A percentile compares a stretch with the other conserved stretches of the same genome.
These are phyloP conservation scores for Cnemophilus loriae DNA, from an alignment of 2,113 vertebrate genomes.

Conservation along the genomic window DNA sequence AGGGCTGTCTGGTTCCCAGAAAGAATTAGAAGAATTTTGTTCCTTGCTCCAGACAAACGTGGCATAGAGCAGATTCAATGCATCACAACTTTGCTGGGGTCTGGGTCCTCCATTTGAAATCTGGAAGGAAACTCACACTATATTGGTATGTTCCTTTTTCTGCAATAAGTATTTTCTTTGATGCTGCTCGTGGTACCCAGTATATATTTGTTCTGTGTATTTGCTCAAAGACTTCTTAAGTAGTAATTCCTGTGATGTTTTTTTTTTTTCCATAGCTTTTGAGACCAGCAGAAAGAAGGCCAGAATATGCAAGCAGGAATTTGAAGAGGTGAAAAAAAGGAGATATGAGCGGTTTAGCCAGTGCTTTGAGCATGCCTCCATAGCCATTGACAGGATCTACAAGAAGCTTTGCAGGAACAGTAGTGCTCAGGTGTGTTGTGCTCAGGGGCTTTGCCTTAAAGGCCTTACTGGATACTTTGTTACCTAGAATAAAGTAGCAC, in stretches of 20 bases:
- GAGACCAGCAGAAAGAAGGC: slow-evolving; percentile 80
- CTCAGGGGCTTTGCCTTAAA: not conserved
- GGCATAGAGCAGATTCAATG: not conserved
- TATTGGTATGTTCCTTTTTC: not conserved
- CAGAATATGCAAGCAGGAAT: slow-evolving; percentile 79
- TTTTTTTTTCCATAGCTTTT: slow-evolving; percentile 76
- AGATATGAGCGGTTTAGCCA: slow-evolving; percentile 80
- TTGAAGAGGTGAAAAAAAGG: slow-evolving; percentile 84
- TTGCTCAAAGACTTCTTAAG: not conserved
- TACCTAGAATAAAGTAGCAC: not conserved
- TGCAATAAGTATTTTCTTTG: not conserved
- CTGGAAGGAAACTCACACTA: not conserved
- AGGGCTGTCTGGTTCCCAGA: not conserved
- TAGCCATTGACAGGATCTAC: slow-evolving; percentile 90
- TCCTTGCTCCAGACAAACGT: not conserved
- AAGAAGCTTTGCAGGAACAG: slow-evolving; percentile 88
- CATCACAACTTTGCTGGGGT: not conserved
- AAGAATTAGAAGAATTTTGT: not conserved
- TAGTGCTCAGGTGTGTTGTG: slow-evolving; percentile 86
- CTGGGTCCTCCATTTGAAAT: not conserved
- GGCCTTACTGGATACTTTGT: not conserved
- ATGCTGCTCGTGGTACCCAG: not conserved
- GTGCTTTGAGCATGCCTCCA: slow-evolving; percentile 88
- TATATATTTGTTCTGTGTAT: not conserved
- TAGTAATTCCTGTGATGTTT: not conserved